phyloP scores from a whole-genome alignment of 2,888 invertebrate genomes.

The Drosophila meridiana region DNA sequence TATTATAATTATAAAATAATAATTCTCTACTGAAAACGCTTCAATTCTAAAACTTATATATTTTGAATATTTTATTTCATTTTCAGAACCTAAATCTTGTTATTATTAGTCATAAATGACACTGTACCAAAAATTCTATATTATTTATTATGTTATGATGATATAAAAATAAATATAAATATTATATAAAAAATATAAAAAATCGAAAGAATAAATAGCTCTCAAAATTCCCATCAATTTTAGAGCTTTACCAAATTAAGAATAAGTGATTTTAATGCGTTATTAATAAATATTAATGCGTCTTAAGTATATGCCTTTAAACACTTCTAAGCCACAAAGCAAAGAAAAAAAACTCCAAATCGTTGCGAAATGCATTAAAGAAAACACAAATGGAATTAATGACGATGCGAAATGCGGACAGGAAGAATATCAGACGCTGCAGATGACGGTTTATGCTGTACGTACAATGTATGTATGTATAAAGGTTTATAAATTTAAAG shows the following conservation, averaged over 20 bases:
- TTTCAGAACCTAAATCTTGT: too few relatives aligned
- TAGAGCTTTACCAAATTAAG: neutral
- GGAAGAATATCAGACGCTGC: slow-evolving; percentile 49
- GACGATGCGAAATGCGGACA: slow-evolving; percentile 20
- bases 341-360: slow-evolving; percentile 40
- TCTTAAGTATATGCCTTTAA: neutral
- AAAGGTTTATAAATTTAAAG: neutral
- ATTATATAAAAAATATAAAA: neutral
- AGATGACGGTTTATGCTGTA: slow-evolving; percentile 10
- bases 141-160: too few relatives aligned
- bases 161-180: neutral
- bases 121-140: too few relatives aligned
- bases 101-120: too few relatives aligned
- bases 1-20: too few relatives aligned
- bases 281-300: neutral
- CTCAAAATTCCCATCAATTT: neutral
- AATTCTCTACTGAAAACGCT: too few relatives aligned
- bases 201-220: neutral
- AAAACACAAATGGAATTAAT: slow-evolving; percentile 15
- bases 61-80: too few relatives aligned
- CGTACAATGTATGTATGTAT: neutral
- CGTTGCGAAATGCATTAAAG: slow-evolving; percentile 64
- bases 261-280: neutral
- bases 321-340: slow-evolving; percentile 34
- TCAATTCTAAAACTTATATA: too few relatives aligned